Evolutionary conservation across 2,888 invertebrate species (phyloP), one percentile per base, ranked within the genome.

Genomic region (Apotomis betuletana): DNA sequence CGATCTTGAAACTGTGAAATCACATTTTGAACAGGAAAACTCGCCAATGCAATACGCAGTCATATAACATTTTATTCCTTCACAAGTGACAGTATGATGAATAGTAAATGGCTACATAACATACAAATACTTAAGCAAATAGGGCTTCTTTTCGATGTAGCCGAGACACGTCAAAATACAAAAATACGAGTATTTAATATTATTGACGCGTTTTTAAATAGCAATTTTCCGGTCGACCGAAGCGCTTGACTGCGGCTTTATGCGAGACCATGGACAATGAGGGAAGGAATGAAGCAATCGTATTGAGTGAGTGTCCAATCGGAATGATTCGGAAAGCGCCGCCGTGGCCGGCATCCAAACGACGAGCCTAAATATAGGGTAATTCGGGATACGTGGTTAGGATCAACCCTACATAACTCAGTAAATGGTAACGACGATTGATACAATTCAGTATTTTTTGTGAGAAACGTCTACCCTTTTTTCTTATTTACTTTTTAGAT

Each of bases 271-370:
- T 61, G 60, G 62, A 70, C 57, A 70, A 69, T 68, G 72, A 49
- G 60, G 15, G 41, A 67, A 59, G 69, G 61, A 69, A 65, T 64
- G 27, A 69, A 73, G 73, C 65, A 52, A 73, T 64, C 69, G 69
- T 58, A 73, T 69, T 46, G 57, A 70, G 70, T 57, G 69, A 69
- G 69, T 70, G 74, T 73, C 54, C 78, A 76, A 78, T 81, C 80
- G 78, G 77, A 77, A 77, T 75, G 77, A 76, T 79, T 78, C 74
- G 74, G 75, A 67, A 71, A 58, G 71, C 69, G 74, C 74, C 73
- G 75, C 74, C 74, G 75, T 74, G 77, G 74, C 76, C 74, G 67
- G 77, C 74, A 75, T 67, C 75, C 69, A 74, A 76, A 75, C 77
- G 74, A 76, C 72, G 27, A 27, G 27, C 27, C 27, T 27, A 27